Base-by-base conservation (phyloP, 2,113 vertebrate genomes). In the Lynx canadensis region DNA sequence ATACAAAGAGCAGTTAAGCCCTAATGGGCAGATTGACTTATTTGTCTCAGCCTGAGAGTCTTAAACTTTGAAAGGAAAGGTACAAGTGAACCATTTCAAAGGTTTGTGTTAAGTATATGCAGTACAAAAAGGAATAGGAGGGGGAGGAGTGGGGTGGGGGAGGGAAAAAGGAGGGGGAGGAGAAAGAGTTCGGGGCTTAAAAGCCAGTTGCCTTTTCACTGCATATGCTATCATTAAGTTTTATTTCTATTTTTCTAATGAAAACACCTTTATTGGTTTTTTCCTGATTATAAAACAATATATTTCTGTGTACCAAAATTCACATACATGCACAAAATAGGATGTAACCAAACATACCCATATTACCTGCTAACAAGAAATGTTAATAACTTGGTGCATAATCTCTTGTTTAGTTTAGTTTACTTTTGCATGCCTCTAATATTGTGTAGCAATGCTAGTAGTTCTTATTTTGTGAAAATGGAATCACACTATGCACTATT, bases 41-140 rank as follows among this genome's bases (percentile, higher is more conserved):
- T 36, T 68, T 81, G 19, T 52, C 52, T 95, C 29, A 78, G 33
- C 36, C 36, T 66, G 71, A 76, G 36, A 63, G 7, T 66, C 73
- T 73, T 87, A 85, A 80, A 86, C 57, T 83, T 94, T 90, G 21
- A 95, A 97, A 96, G 38, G 38, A 95, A 60, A 73, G 79, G 41
- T 66, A 8, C 60, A 78, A 52, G 78, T 18, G 74, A 96, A 78
- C 19, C n/a, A 79, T 78, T 73, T 90, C 69, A 79, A 83, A 89
- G 19, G 12, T 81, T 68, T 82, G 38, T 36, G 9, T 82, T 65
- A 89, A 71, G 33, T 41, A 36, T 14, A 57, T 38, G 38, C 7
- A 6, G 19, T 48, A 57, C 13, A 33, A 52, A 68, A 86, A 57
- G 12, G 31, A 55, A 16, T 15, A 55, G 15, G 41, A 36, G 8